phyloP scores from a whole-genome alignment of 2,113 vertebrate species.

The Poeciliopsis prolifica region DNA sequence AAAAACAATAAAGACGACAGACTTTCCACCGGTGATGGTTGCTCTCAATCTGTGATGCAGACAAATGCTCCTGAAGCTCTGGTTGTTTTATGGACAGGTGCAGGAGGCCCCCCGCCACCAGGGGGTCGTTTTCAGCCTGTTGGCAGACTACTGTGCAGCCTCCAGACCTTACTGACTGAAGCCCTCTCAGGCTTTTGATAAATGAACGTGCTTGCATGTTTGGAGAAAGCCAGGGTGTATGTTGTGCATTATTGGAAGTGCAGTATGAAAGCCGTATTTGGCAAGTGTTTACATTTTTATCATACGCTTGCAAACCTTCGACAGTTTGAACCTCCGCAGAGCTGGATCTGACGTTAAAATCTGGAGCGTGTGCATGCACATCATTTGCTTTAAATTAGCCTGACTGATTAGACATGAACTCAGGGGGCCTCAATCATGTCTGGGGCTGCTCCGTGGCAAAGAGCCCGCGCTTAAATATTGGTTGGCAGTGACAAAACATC shows the following conservation, averaged over 20 bases:
- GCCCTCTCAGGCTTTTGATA: slow-evolving; percentile 18
- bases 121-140: slow-evolving; percentile 41
- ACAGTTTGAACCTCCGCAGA: slow-evolving; percentile 39
- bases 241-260: slow-evolving; percentile 52
- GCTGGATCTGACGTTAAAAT: slow-evolving; percentile 27
- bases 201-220: slow-evolving; percentile 36
- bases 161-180: slow-evolving; percentile 17
- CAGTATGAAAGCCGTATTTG: slow-evolving; percentile 53
- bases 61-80: neutral
- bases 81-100: slow-evolving; percentile 52
- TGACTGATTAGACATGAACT: slow-evolving; percentile 49
- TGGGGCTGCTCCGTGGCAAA: slow-evolving; percentile 35
- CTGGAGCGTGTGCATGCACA: slow-evolving; percentile 19
- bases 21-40: neutral
- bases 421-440: slow-evolving; percentile 36
- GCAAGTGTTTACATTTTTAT: slow-evolving; percentile 47
- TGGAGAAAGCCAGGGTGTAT: slow-evolving; percentile 52
- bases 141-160: slow-evolving; percentile 28
- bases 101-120: slow-evolving; percentile 56
- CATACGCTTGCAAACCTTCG: slow-evolving; percentile 27
- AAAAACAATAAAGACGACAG: neutral
- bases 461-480: slow-evolving; percentile 46
- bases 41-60: neutral
- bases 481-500: slow-evolving; percentile 51
- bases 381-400: slow-evolving; percentile 53